Percentiles rank a stretch among this genome's conserved stretches.
Conservation (phyloP, 1,140 invertebrate species). For the Eriocheir sinensis region DNA sequence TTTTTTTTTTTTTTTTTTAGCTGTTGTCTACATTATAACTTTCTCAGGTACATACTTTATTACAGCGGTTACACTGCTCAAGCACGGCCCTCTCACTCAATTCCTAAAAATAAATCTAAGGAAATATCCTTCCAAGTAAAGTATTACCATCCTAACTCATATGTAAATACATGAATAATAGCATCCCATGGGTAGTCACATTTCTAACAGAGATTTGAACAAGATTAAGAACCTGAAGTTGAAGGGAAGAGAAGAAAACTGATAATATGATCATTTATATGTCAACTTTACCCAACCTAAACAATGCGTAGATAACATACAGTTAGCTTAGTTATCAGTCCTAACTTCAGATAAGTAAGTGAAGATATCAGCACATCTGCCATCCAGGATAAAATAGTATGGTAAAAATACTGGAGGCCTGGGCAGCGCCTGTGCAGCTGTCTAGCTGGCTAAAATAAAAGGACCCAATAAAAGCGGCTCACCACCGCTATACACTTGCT, state of each 20-base stretch:
- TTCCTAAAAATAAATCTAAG: background rate
- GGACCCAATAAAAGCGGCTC: no score
- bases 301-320: no score
- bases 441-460: no score
- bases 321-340: no score
- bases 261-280: no score
- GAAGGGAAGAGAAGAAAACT: background rate
- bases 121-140: background rate
- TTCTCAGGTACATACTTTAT: background rate
- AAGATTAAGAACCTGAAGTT: background rate
- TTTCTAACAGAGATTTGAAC: background rate
- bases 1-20: conserved; percentile 19
- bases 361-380: no score
- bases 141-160: background rate
- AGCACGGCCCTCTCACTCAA: background rate
- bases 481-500: no score
- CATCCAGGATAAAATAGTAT: no score
- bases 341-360: no score
- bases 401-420: no score
- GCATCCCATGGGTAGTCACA: background rate
- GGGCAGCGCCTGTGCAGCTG: no score
- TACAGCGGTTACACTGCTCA: background rate
- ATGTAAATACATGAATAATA: background rate
- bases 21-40: background rate
- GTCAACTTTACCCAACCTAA: no score